phyloP scores from a whole-genome alignment of 2,113 vertebrate genomes.

The Trogon surrucura region DNA sequence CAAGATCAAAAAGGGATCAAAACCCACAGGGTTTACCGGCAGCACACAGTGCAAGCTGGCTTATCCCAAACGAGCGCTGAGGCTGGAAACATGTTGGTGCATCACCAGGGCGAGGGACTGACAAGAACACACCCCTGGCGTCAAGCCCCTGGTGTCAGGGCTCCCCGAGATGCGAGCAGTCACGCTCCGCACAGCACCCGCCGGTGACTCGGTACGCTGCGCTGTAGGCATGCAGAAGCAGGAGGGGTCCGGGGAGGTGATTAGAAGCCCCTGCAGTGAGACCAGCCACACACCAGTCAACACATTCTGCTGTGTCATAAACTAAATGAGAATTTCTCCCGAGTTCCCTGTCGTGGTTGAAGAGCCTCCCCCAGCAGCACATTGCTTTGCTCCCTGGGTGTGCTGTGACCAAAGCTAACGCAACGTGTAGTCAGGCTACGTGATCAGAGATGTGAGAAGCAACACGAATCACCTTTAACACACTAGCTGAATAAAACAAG shows the following conservation, averaged over 20 bases:
- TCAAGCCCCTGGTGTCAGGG: background rate
- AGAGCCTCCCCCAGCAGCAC: background rate
- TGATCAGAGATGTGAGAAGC: background rate
- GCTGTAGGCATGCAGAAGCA: background rate
- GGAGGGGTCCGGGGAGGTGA: background rate
- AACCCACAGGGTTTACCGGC: background rate
- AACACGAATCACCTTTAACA: background rate
- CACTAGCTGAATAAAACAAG: background rate
- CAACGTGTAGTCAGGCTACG: background rate
- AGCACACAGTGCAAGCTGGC: background rate
- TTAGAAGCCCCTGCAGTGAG: background rate
- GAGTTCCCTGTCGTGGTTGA: rapidly evolving
- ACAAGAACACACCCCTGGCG: rapidly evolving
- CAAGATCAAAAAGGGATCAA: rapidly evolving
- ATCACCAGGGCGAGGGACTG: rapidly evolving
- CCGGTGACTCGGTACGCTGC: rapidly evolving
- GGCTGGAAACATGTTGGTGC: background rate
- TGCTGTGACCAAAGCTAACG: rapidly evolving
- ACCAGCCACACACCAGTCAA: rapidly evolving
- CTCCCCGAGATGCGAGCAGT: rapidly evolving
- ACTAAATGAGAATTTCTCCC: background rate
- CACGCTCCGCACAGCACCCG: rapidly evolving
- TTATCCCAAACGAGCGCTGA: background rate
- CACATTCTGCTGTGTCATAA: background rate
- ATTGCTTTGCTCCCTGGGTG: background rate